Base-by-base conservation (phyloP, 2,888 invertebrate species). In the Amphipoea oculea region DNA sequence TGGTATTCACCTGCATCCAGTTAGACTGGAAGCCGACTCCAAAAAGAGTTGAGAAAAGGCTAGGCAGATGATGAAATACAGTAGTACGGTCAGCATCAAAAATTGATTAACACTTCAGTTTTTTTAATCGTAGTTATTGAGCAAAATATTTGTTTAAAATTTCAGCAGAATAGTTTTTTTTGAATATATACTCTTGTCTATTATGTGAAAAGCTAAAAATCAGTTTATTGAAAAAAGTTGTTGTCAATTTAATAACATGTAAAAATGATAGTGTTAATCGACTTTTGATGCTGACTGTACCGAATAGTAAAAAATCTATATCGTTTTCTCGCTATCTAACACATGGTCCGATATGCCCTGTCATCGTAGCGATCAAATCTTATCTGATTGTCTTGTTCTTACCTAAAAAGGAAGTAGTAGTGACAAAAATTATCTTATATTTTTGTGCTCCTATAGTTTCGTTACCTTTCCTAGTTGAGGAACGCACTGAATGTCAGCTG, bases 301-400 rank as follows among this genome's bases (percentile, higher is more conserved):
- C 0, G 11, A 17, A 14, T 54, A 51, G 23, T 29, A 17, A 62
- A 17, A 62, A 69, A 62, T 67, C 36, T 48, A 5, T 48, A 2
- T 14, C 17, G 63, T 29, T 73, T 29, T 7, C 36, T 48, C 68
- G 11, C 63, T 78, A 86, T 83, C 86, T 71, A 12, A 40, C 57
- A 70, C 63, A 40, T 60, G 73, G 71, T 60, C 63, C 14, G 62
- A 73, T 78, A 77, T 70, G 9, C 11, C 42, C 69, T 82, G 68
- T 72, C 69, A 65, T 60, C 7, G 60, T 40, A 14, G 40, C 42
- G 40, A 42, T 71, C 48, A 63, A 71, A 83, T 86, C 83, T 84
- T 84, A 84, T 86, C 83, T 65, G 42, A 72, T 60, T 66, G 3
- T 45, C 72, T 73, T 65, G 78, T 66, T 76, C 72, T 73, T 67